A percentile compares a stretch with the other conserved stretches of the same genome.
phyloP scores from a whole-genome alignment of 2,113 vertebrate genomes.

The Lontra canadensis region DNA sequence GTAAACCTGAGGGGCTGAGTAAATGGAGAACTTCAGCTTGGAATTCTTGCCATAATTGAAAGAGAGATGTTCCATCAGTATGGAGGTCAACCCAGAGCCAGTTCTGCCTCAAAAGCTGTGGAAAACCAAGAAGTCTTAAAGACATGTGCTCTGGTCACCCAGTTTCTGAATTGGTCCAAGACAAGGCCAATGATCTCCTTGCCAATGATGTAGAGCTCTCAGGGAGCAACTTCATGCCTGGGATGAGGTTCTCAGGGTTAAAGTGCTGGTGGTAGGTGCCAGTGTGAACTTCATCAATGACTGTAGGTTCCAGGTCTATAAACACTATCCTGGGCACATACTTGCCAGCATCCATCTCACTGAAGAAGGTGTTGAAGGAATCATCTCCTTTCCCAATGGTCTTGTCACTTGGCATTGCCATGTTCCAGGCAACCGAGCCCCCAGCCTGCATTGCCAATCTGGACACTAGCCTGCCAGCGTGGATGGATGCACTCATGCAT shows the following conservation, averaged over 20 bases:
- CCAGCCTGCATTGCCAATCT: background rate
- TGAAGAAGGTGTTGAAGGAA: background rate
- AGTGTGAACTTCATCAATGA: background rate
- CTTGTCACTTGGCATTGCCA: background rate
- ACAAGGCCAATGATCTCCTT: background rate
- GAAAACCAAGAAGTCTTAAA: background rate
- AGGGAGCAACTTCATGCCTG: background rate
- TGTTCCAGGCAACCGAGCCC: background rate
- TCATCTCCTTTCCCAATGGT: background rate
- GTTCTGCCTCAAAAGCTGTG: background rate
- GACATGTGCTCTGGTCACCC: background rate
- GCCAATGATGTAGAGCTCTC: background rate
- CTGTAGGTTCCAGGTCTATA: background rate
- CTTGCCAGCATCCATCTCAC: background rate
- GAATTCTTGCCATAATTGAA: background rate
- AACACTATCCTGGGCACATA: background rate
- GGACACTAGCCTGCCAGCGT: background rate
- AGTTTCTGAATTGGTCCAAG: background rate
- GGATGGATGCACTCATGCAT: background rate
- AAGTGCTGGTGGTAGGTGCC: background rate
- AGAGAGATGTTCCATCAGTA: background rate
- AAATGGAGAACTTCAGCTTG: background rate
- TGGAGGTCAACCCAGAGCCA: background rate
- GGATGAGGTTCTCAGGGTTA: background rate
- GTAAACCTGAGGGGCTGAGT: background rate